Evolutionary conservation across 2,797 vertebrate species (phyloP).

Genomic region (Mastacembelus armatus): DNA sequence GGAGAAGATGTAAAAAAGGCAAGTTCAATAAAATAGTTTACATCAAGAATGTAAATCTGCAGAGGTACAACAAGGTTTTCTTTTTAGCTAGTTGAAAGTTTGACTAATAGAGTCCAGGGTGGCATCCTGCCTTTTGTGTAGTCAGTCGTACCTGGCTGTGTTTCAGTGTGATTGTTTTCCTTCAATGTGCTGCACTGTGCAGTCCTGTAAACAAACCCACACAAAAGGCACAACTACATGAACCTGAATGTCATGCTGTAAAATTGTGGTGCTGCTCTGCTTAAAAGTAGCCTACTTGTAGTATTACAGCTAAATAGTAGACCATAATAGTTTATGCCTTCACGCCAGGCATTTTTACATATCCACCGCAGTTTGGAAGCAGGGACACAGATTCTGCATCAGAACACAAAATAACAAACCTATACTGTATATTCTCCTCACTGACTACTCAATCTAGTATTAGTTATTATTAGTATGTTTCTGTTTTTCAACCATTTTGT

Average conservation of each 20-base stretch:
- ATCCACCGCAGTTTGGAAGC: slow-evolving; percentile 3
- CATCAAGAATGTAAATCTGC: neutral
- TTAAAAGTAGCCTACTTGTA: slow-evolving; percentile 14
- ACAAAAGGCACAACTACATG: slow-evolving; percentile 45
- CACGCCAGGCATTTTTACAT: slow-evolving; percentile 8
- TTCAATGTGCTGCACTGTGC: slow-evolving; percentile 42
- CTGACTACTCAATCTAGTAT: neutral
- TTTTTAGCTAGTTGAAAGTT: slow-evolving; percentile 20
- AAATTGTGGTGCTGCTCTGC: slow-evolving; percentile 30
- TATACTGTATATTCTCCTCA: neutral
- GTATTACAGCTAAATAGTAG: slow-evolving; percentile 21
- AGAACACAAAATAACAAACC: slow-evolving; percentile 19
- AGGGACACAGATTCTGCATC: slow-evolving; percentile 4
- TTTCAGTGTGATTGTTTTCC: slow-evolving; percentile 64
- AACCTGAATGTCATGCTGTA: slow-evolving; percentile 42
- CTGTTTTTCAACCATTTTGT: too few species aligned
- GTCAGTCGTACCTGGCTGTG: slow-evolving; percentile 41
- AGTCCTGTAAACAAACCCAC: slow-evolving; percentile 61
- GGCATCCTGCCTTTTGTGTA: slow-evolving; percentile 43
- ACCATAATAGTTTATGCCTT: slow-evolving; percentile 6
- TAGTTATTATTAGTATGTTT: too few species aligned
- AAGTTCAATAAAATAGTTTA: neutral
- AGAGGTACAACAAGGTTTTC: neutral
- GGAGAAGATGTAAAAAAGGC: neutral
- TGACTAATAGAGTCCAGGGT: slow-evolving; percentile 1